These are phyloP conservation scores for Camponotus pennsylvanicus DNA, from an alignment of 1,140 invertebrate genomes.

Conservation along the genomic window DNA sequence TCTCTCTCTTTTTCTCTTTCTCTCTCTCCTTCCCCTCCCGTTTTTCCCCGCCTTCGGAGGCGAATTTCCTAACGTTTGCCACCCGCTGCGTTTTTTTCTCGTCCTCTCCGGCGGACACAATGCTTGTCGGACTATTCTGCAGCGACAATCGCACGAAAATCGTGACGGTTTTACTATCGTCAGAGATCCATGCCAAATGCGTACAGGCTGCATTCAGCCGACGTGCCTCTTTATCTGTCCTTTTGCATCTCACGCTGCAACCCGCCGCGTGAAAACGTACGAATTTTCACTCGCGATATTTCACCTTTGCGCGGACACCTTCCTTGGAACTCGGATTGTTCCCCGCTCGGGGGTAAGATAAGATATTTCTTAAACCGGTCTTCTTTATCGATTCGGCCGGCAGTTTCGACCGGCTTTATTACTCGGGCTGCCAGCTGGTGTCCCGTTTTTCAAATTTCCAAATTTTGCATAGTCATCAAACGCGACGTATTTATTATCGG, in stretches of 20 bases:
- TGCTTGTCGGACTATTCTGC: slow-evolving; percentile 74
- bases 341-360: not conserved
- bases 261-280: slow-evolving; percentile 14
- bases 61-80: slow-evolving; percentile 77
- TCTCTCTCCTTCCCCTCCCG: not conserved
- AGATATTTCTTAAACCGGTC: slow-evolving; percentile 30
- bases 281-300: slow-evolving; percentile 49
- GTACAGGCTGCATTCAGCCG: slow-evolving; percentile 67
- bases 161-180: slow-evolving; percentile 81
- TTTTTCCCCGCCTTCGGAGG: slow-evolving; percentile 43
- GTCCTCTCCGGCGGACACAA: slow-evolving; percentile 75
- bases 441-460: slow-evolving; percentile 33
- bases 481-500: not conserved
- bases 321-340: not conserved
- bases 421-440: no score
- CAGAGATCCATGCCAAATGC: slow-evolving; percentile 80
- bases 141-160: slow-evolving; percentile 80
- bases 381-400: not conserved
- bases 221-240: slow-evolving; percentile 65
- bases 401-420: slow-evolving; percentile 9
- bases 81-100: slow-evolving; percentile 75
- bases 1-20: not conserved
- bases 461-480: slow-evolving; percentile 6
- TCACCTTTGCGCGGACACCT: slow-evolving; percentile 21
- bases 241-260: slow-evolving; percentile 48